Conservation (phyloP, 2,888 invertebrate species). For the Flexamia atlantica region DNA sequence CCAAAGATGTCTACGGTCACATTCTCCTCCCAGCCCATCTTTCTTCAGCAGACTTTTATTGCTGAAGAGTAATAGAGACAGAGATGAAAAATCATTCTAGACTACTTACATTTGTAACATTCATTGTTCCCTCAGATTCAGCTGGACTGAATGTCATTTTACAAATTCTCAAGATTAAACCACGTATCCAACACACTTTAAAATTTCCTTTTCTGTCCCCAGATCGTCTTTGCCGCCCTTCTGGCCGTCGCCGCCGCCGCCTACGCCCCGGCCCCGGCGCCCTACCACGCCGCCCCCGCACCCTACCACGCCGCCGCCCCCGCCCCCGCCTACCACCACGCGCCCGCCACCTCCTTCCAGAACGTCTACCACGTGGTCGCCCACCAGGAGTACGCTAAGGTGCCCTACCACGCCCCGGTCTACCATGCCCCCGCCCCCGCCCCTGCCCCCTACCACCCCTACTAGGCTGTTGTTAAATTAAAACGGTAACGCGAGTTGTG, state of each 20-base stretch:
- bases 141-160: no score
- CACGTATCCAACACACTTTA: no score
- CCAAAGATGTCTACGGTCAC: no score
- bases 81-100: no score
- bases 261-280: slow-evolving; percentile 35
- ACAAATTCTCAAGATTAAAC: no score
- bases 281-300: slow-evolving; percentile 22
- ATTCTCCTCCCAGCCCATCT: no score
- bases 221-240: slow-evolving; percentile 29
- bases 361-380: slow-evolving; percentile 17
- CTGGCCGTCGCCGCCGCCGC: slow-evolving; percentile 22
- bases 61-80: no score
- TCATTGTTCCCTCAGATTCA: no score
- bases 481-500: neutral
- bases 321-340: neutral
- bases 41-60: no score
- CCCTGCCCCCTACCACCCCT: slow-evolving; percentile 28
- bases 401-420: slow-evolving; percentile 5
- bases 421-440: slow-evolving; percentile 33
- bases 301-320: slow-evolving; percentile 39
- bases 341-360: slow-evolving; percentile 36
- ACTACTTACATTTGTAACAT: no score
- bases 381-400: slow-evolving; percentile 27
- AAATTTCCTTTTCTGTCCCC: neutral
- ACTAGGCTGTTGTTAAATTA: neutral